These are phyloP conservation scores for Achatina immaculata DNA, from an alignment of 1,140 invertebrate genomes.

Conservation along the genomic window DNA sequence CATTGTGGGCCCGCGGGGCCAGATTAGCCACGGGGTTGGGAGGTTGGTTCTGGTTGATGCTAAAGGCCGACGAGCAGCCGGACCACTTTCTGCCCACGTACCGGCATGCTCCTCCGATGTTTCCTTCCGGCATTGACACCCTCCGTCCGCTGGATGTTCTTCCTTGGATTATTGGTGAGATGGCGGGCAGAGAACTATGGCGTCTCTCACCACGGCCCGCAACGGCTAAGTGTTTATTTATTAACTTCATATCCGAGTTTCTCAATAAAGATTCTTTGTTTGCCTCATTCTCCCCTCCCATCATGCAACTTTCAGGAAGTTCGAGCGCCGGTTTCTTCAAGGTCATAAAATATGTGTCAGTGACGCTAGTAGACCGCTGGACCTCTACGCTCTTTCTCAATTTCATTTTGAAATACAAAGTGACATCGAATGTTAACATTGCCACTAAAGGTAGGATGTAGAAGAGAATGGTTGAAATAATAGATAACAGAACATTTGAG, in stretches of 20 bases:
- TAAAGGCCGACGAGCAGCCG: slow-evolving; percentile 4
- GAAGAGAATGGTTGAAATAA: slow-evolving; percentile 21
- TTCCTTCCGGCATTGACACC: slow-evolving; percentile 37
- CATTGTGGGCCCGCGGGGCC: slow-evolving; percentile 15
- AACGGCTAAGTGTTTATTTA: slow-evolving; percentile 35
- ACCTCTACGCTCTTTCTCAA: slow-evolving; percentile 36
- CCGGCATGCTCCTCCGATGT: slow-evolving; percentile 22
- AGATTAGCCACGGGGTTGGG: slow-evolving; percentile 31
- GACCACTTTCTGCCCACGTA: slow-evolving; percentile 39
- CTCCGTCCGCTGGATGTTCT: slow-evolving; percentile 32
- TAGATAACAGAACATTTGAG: slow-evolving; percentile 8
- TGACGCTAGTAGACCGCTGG: slow-evolving; percentile 38
- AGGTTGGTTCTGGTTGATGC: slow-evolving; percentile 15
- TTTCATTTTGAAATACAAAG: slow-evolving; percentile 34
- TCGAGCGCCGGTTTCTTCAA: slow-evolving; percentile 32
- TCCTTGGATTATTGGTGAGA: slow-evolving; percentile 32
- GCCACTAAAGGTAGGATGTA: slow-evolving; percentile 16
- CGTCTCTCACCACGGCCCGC: slow-evolving; percentile 21
- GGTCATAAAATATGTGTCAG: slow-evolving; percentile 38
- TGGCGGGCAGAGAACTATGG: slow-evolving; percentile 31
- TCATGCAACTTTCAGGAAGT: slow-evolving; percentile 17
- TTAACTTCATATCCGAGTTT: slow-evolving; percentile 21
- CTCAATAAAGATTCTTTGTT: slow-evolving; percentile 20
- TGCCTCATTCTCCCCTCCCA: not conserved
- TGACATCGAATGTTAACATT: slow-evolving; percentile 23